phyloP scores from a whole-genome alignment of 2,888 invertebrate species.

The Andrena haemorrhoa region DNA sequence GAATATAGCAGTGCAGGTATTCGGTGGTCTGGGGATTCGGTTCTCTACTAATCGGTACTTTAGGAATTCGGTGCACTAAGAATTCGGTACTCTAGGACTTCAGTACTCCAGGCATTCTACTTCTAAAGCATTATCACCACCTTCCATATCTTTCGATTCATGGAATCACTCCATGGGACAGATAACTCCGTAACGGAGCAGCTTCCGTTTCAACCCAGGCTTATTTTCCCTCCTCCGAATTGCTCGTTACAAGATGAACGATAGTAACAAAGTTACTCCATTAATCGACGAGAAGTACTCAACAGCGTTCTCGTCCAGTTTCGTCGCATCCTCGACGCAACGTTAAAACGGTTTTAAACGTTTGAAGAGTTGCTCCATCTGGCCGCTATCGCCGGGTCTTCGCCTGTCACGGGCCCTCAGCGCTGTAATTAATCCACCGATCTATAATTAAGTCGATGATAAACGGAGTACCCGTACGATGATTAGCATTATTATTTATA shows the following conservation, averaged over 20 bases:
- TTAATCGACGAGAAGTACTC: not conserved
- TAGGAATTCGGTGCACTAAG: no score
- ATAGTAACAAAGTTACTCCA: not conserved
- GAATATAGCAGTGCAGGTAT: not conserved
- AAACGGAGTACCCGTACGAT: conserved; percentile 65
- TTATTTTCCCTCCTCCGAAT: not conserved
- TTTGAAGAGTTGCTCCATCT: conserved; percentile 5
- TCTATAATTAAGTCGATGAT: conserved; percentile 74
- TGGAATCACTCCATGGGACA: not conserved
- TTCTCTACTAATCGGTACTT: not conserved
- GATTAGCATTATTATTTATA: conserved; percentile 75
- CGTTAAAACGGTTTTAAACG: conserved; percentile 11
- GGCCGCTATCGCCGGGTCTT: conserved; percentile 35
- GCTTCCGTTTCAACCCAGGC: not conserved
- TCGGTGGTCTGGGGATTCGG: not conserved
- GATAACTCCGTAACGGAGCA: not conserved
- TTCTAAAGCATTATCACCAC: no score
- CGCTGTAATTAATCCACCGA: conserved; percentile 68
- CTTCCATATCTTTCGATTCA: no score
- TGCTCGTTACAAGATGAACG: conserved; percentile 1
- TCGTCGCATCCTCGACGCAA: not conserved
- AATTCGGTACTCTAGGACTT: not conserved
- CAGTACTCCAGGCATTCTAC: not conserved
- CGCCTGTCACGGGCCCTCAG: conserved; percentile 55
- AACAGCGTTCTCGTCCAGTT: conserved; percentile 16